A percentile compares a stretch with the other conserved stretches of the same genome.
phyloP scores from a whole-genome alignment of 2,113 vertebrate genomes.

The Prinia subflava region DNA sequence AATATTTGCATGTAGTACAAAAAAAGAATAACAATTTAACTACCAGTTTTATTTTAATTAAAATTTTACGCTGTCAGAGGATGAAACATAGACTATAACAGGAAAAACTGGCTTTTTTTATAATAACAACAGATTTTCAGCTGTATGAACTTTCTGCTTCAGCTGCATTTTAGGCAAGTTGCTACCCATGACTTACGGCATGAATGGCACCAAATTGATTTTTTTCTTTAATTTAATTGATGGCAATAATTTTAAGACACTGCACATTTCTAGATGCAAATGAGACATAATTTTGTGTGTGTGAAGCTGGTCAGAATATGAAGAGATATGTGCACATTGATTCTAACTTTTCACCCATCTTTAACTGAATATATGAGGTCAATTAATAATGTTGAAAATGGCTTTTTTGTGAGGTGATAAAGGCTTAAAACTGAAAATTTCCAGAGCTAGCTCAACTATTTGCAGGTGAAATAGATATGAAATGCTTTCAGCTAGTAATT shows the following conservation, averaged over 20 bases:
- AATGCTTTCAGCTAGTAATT: neutral
- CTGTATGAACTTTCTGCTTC: neutral
- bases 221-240: neutral
- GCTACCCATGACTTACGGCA: neutral
- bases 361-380: neutral
- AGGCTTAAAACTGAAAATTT: neutral
- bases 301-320: neutral
- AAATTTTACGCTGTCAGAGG: neutral
- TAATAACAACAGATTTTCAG: neutral
- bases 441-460: neutral
- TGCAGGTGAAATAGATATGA: neutral
- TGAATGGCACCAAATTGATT: neutral
- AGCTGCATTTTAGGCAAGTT: neutral
- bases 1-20: neutral
- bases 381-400: neutral
- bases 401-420: neutral
- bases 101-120: neutral
- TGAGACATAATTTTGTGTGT: neutral
- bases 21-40: neutral
- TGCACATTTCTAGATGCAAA: neutral
- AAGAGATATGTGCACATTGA: neutral
- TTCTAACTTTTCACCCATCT: neutral
- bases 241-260: neutral
- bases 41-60: neutral
- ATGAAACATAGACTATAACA: neutral